phyloP scores from a whole-genome alignment of 2,113 vertebrate species.

The Isichthys henryi region DNA sequence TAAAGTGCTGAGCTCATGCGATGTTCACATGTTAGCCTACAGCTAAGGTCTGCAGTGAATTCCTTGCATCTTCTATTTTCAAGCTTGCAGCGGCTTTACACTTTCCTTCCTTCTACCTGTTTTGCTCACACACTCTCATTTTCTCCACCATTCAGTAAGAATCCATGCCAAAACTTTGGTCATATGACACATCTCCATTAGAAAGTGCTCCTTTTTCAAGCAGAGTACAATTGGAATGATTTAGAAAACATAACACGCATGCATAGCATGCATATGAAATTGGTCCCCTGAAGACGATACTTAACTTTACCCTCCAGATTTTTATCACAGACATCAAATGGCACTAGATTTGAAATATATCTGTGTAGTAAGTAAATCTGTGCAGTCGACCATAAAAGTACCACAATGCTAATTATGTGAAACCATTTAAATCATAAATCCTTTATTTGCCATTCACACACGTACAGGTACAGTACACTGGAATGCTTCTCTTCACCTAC shows the following conservation, averaged over 20 bases:
- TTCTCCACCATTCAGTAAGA: not conserved
- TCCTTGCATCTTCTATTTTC: not conserved
- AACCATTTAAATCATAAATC: not conserved
- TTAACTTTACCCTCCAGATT: not conserved
- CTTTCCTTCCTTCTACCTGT: conserved; percentile 11
- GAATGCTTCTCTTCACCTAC: not conserved
- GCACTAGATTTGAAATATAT: not conserved
- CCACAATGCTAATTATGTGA: not conserved
- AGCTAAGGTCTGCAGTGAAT: not conserved
- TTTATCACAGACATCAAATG: not conserved
- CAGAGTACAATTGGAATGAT: not conserved
- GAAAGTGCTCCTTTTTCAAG: not conserved
- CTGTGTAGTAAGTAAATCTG: not conserved
- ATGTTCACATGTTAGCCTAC: conserved; percentile 31
- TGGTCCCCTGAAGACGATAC: not conserved
- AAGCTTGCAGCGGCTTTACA: not conserved
- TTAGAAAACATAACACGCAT: not conserved
- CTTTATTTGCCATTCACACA: not conserved
- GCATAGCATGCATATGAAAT: not conserved
- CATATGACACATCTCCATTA: not conserved
- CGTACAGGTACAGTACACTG: not conserved
- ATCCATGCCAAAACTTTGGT: not conserved
- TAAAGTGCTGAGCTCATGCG: conserved; percentile 45
- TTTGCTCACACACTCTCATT: conserved; percentile 11
- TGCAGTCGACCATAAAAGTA: not conserved